Evolutionary conservation across 1,140 invertebrate genomes (phyloP).

Genomic region (Sweltsa coloradensis): DNA sequence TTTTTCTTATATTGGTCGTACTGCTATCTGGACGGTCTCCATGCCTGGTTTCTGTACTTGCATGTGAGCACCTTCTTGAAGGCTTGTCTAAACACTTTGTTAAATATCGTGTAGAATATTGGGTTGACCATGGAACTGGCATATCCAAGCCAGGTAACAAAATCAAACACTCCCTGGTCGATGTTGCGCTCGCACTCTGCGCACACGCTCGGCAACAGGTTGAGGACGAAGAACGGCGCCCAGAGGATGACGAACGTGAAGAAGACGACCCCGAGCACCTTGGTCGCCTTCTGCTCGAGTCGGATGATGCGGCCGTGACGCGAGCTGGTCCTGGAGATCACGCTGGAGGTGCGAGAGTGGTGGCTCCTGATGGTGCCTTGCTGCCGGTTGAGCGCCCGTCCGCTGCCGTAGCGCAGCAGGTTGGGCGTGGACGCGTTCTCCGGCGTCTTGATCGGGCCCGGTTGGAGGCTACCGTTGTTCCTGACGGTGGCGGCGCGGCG

Average conservation of each 20-base stretch:
- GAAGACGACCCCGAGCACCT: conserved; percentile 77
- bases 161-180: conserved; percentile 64
- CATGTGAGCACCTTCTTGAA: conserved; percentile 82
- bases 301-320: conserved; percentile 67
- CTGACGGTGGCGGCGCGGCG: conserved; percentile 40
- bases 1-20: too few species aligned
- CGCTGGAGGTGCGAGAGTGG: conserved; percentile 61
- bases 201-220: conserved; percentile 67
- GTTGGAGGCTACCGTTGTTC: conserved; percentile 32
- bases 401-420: conserved; percentile 18
- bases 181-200: conserved; percentile 61
- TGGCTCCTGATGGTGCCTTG: conserved; percentile 40
- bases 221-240: conserved; percentile 87
- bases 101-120: conserved; percentile 90
- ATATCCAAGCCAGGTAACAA: conserved; percentile 85
- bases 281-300: conserved; percentile 87
- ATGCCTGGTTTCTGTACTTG: conserved; percentile 46
- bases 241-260: conserved; percentile 88
- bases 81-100: conserved; percentile 81
- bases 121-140: conserved; percentile 89
- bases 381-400: conserved; percentile 20
- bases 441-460: background rate
- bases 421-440: conserved; percentile 28
- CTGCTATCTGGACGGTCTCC: conserved; percentile 29
- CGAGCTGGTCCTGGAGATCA: conserved; percentile 64